A percentile compares a stretch with the other conserved stretches of the same genome.
phyloP scores from a whole-genome alignment of 2,797 vertebrate species.

The Onychomys torridus region DNA sequence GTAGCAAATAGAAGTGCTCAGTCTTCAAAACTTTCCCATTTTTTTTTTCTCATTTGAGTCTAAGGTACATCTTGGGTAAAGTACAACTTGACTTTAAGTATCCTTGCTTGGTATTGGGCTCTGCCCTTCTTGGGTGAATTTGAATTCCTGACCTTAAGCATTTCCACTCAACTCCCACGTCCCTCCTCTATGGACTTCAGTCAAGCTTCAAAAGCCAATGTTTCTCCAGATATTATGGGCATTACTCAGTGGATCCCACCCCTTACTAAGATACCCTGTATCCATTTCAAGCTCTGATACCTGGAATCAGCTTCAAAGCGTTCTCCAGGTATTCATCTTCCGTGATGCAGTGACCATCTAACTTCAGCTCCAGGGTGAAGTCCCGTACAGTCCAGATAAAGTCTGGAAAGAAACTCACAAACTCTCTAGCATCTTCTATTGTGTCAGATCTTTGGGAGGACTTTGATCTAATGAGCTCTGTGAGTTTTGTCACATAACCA shows the following conservation, averaged over 20 bases:
- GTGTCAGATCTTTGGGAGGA: background rate
- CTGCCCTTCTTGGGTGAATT: background rate
- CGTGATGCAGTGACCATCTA: conserved; percentile 60
- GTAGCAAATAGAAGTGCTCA: no score
- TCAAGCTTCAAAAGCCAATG: background rate
- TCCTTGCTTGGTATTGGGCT: no score
- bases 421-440: conserved; percentile 66
- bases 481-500: conserved; percentile 87
- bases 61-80: background rate
- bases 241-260: background rate
- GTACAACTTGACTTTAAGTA: background rate
- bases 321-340: conserved; percentile 88
- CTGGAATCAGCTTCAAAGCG: conserved; percentile 80
- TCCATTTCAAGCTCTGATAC: conserved; percentile 63
- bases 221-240: background rate
- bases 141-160: background rate
- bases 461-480: conserved; percentile 84
- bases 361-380: conserved; percentile 84
- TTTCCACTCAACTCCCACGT: background rate
- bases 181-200: background rate
- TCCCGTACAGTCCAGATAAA: conserved; percentile 89
- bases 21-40: background rate
- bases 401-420: conserved; percentile 86
- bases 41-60: background rate
- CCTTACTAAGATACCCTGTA: background rate